Conservation (phyloP, 2,888 invertebrate genomes). For the Schizaphis graminum region DNA sequence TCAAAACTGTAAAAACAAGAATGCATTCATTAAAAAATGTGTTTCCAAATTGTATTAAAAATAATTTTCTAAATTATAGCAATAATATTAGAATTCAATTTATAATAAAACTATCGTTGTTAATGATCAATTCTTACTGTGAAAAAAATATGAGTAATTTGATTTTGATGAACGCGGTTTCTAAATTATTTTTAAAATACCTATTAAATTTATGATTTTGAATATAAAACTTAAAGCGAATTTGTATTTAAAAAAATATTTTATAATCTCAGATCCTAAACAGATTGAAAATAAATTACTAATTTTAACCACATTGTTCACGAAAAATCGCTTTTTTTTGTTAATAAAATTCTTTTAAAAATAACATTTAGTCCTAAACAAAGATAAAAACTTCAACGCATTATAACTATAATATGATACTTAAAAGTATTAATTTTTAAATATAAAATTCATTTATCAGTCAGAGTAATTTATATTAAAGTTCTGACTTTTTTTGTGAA, state of each 20-base stretch:
- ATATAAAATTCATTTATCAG: background rate
- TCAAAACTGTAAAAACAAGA: background rate
- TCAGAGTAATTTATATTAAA: background rate
- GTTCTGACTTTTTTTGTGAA: background rate
- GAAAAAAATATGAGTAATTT: background rate
- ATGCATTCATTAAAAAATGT: background rate
- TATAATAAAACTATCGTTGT: background rate
- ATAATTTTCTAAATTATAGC: background rate
- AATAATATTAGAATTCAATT: background rate
- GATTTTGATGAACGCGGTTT: background rate
- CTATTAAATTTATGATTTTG: background rate
- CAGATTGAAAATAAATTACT: background rate
- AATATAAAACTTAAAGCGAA: background rate
- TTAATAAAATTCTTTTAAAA: background rate
- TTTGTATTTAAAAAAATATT: background rate
- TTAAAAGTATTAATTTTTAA: background rate
- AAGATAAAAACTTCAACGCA: background rate
- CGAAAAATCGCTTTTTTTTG: background rate
- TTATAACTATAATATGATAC: background rate
- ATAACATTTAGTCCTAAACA: background rate
- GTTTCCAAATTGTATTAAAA: background rate
- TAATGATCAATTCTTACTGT: background rate
- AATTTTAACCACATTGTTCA: background rate
- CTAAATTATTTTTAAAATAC: background rate
- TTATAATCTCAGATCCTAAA: background rate